Conservation (phyloP, 2,797 vertebrate species). For the Chromis chromis region DNA sequence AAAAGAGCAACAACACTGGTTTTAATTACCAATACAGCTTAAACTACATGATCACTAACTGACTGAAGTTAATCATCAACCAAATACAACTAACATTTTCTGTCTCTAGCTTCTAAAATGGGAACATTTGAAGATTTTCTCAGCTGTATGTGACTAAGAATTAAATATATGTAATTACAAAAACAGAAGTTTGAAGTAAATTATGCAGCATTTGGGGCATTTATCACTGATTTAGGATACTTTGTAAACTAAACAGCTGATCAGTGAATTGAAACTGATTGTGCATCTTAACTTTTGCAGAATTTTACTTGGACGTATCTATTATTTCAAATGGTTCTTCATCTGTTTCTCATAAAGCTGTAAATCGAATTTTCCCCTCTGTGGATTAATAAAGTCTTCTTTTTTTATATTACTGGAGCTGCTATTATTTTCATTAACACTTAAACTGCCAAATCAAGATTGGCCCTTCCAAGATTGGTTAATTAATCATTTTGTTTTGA, state of each 20-base stretch:
- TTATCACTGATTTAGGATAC: not conserved
- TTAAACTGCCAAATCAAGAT: too few species aligned
- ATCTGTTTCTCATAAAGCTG: too few species aligned
- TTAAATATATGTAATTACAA: not conserved
- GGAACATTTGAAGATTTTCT: not conserved
- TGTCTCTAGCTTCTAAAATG: not conserved
- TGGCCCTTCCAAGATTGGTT: not conserved
- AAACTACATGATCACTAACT: not conserved
- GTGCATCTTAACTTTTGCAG: not conserved
- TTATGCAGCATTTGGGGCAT: not conserved
- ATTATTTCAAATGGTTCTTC: too few species aligned
- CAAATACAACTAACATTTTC: not conserved
- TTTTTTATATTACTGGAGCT: too few species aligned
- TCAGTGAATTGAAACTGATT: not conserved
- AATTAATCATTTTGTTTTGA: not conserved
- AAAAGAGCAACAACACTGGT: not conserved
- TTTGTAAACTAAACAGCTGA: not conserved
- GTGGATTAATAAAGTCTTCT: not conserved
- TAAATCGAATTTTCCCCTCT: not conserved
- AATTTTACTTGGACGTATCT: not conserved
- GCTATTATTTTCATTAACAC: too few species aligned
- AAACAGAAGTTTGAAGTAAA: not conserved
- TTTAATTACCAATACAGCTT: not conserved
- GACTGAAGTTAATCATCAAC: not conserved
- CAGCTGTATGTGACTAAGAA: too few species aligned